Base-by-base conservation (phyloP, 1,140 invertebrate genomes). In the Thalassaphorura encarpata region DNA sequence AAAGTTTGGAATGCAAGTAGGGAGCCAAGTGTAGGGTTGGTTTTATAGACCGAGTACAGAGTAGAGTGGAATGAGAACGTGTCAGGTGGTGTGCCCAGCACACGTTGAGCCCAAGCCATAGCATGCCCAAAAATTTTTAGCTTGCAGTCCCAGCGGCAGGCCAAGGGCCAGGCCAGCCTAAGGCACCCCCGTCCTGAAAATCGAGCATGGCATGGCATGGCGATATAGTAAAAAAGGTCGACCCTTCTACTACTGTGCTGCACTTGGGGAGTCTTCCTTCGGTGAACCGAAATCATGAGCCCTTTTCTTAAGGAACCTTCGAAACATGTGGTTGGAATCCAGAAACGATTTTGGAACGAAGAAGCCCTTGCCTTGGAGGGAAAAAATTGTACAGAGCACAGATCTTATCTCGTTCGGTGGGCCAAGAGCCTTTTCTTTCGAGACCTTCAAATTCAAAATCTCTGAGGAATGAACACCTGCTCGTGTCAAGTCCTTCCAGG, bases 41-140 rank as follows among this genome's bases (percentile, higher is more conserved):
- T 11, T 36, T n/a, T 36, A n/a, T 36, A n/a, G 11, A 11, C 33
- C n/a, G n/a, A n/a, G n/a, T n/a, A n/a, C n/a, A n/a, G n/a, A n/a
- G n/a, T n/a, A n/a, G n/a, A n/a, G 16, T 8, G 51, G 23, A 39
- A 28, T 19, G 28, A 50, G 61, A 63, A 57, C 54, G 61, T 63
- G 61, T 63, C 62, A 63, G 62, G 58, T 63, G 62, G 62, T 63
- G 58, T 60, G 62, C 62, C 62, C 43, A 60, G 55, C 61, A 63
- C 62, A 60, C 58, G 28, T 27, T 31, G 3, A 51, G n/a, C n/a
- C n/a, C 11, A 8, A 36, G 16, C 16, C 19, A 43, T 43, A 18
- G 42, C 6, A 43, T 43, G 16, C 11, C 11, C 8, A n/a, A 36
- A 36, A 36, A 36, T 8, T 11, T 11, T 36, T n/a, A 11, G 8